Base-by-base conservation (phyloP, 2,888 invertebrate genomes). In the Cephus pulcher region DNA sequence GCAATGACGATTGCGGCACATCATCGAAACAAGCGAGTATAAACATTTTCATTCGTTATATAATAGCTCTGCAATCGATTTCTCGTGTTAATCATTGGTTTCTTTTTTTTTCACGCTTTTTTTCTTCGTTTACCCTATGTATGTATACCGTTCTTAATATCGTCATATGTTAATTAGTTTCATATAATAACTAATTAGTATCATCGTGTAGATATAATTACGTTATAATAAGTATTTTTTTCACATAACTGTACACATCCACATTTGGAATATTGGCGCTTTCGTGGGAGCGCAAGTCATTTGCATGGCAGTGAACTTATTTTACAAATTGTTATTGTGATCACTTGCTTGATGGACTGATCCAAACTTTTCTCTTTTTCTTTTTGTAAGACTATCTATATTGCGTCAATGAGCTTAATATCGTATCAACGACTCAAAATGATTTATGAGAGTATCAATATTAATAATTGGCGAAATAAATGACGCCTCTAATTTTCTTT, bases 251-350 rank as follows among this genome's bases (percentile, higher is more conserved):
- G 87, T 89, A 88, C 89, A 89, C 87, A 88, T 88, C 88, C 87
- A 88, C 87, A 85, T 83, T 84, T 82, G 86, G 86, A 87, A 86
- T 86, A 86, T 86, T 83, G 82, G 83, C 84, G 82, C 84, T 84
- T 81, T 80, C 76, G 79, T 83, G 80, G 79, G 84, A 86, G 89
- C 87, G 85, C 89, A 88, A 89, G 88, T 89, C 88, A 83, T 88
- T 88, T 85, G 84, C 86, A 85, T 90, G 90, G 90, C 89, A 89
- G 90, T 90, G 89, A 90, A 88, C 89, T 84, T 84, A 82, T 87
- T 84, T 86, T 88, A 86, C 82, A 85, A 84, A 84, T 85, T 81
- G 83, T 88, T 87, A 87, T 87, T 87, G 86, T 87, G 84, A 88
- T 89, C 86, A 86, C 87, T 87, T 86, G 83, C 83, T 83, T 83